Evolutionary conservation across 53 echinoderm and acorn worm genomes (phyloP).

Genomic region (Echinarachnius parma): DNA sequence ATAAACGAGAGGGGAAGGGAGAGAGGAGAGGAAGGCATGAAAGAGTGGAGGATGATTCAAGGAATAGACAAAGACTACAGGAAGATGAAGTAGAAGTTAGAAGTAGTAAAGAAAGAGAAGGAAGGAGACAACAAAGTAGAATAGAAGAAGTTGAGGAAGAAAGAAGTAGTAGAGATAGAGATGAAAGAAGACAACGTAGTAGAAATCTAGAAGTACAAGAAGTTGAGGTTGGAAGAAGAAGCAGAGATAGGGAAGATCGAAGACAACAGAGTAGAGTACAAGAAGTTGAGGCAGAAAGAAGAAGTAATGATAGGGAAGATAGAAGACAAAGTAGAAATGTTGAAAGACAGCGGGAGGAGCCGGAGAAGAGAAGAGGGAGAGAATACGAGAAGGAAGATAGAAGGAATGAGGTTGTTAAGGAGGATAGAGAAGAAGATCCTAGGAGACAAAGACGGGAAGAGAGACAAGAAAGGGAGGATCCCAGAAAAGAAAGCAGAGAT

Average conservation of each 20-base stretch:
- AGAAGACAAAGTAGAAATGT: background rate
- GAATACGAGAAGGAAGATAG: background rate
- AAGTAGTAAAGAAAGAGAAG: background rate
- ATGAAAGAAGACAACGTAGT: background rate
- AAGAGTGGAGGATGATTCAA: background rate
- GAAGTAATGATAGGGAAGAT: background rate
- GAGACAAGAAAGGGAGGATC: background rate
- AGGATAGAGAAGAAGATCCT: too few species aligned
- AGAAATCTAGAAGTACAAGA: constrained; percentile 1
- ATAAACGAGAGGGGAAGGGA: background rate
- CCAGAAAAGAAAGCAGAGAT: constrained; percentile 3
- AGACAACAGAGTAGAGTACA: background rate
- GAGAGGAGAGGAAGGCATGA: constrained; percentile 17
- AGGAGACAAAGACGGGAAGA: background rate
- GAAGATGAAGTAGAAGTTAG: background rate
- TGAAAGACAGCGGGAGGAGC: background rate
- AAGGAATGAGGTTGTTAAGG: background rate
- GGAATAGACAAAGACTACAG: constrained; percentile 4
- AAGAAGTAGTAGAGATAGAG: background rate
- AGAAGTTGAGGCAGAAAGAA: background rate
- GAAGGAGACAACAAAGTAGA: background rate
- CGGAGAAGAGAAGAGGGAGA: background rate
- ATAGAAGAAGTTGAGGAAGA: background rate
- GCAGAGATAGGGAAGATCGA: constrained; percentile 4
- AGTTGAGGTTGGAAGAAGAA: background rate